phyloP scores from a whole-genome alignment of 2,888 invertebrate genomes.

The Meiosimyza decipiens region DNA sequence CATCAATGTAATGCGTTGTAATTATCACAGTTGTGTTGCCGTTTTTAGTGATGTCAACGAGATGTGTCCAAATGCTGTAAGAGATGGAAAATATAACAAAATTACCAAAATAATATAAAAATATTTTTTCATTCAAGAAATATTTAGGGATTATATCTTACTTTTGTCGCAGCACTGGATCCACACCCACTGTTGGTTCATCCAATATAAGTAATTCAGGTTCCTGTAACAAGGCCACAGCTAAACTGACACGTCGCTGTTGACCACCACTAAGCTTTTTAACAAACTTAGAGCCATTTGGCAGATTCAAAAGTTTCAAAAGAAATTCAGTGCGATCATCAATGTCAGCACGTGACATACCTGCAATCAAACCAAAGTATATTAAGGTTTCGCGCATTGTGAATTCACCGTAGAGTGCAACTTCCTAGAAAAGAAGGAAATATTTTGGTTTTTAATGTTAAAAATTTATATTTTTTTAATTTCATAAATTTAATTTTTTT shows the following conservation, averaged over 20 bases:
- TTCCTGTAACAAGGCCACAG: slow-evolving; percentile 87
- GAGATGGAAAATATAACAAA: slow-evolving; percentile 22
- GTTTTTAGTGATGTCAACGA: slow-evolving; percentile 81
- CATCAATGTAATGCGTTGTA: slow-evolving; percentile 89
- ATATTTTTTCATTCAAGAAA: slow-evolving; percentile 30
- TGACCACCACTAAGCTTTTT: slow-evolving; percentile 90
- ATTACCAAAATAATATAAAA: background rate
- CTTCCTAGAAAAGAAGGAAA: slow-evolving; percentile 69
- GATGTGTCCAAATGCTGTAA: slow-evolving; percentile 84
- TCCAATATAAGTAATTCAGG: slow-evolving; percentile 91
- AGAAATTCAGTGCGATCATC: slow-evolving; percentile 80
- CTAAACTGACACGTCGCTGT: slow-evolving; percentile 87
- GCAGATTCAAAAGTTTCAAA: slow-evolving; percentile 73
- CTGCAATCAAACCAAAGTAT: slow-evolving; percentile 86
- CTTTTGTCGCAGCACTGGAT: slow-evolving; percentile 86
- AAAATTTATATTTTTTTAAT: background rate
- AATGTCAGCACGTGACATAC: slow-evolving; percentile 76
- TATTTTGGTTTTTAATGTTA: too few relatives aligned
- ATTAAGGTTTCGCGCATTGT: slow-evolving; percentile 83
- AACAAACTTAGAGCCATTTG: slow-evolving; percentile 72
- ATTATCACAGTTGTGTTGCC: slow-evolving; percentile 84
- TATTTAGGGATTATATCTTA: slow-evolving; percentile 52
- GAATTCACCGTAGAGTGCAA: slow-evolving; percentile 81
- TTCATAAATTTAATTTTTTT: slow-evolving; percentile 33
- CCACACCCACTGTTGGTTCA: slow-evolving; percentile 94